These are phyloP conservation scores for Pterois miles DNA, from an alignment of 2,797 vertebrate genomes.

Conservation along the genomic window DNA sequence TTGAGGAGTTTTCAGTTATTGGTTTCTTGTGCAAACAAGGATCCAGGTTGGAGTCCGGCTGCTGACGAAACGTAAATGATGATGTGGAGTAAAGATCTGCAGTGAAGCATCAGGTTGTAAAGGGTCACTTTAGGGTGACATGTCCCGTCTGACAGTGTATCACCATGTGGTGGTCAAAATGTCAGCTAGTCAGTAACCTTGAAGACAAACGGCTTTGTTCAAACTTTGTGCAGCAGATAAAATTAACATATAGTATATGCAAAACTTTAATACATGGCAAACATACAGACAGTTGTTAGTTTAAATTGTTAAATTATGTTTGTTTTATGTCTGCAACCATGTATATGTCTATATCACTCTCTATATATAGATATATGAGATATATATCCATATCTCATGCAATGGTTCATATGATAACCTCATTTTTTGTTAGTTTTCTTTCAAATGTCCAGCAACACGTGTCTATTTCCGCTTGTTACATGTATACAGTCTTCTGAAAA, in stretches of 20 bases:
- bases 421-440: no score
- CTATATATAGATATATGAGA: no score
- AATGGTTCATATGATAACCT: no score
- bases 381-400: no score
- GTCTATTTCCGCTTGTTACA: no score
- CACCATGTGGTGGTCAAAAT: conserved; percentile 46
- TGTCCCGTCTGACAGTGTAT: conserved; percentile 15
- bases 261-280: not conserved
- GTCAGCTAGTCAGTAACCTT: not conserved
- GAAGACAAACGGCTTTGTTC: not conserved
- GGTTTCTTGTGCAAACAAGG: not conserved
- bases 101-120: not conserved
- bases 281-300: not conserved
- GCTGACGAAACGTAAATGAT: not conserved
- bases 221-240: no score
- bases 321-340: no score
- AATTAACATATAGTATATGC: not conserved
- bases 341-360: no score
- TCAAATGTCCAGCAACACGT: no score
- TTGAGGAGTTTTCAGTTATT: not conserved
- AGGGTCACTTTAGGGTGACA: conserved; percentile 21
- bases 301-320: no score
- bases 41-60: not conserved
- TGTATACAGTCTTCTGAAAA: no score
- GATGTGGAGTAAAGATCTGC: conserved; percentile 28